Percentiles rank a stretch among this genome's conserved stretches.
Evolutionary conservation across 2,797 vertebrate species (phyloP).

Genomic region (Muscicapa striata): DNA sequence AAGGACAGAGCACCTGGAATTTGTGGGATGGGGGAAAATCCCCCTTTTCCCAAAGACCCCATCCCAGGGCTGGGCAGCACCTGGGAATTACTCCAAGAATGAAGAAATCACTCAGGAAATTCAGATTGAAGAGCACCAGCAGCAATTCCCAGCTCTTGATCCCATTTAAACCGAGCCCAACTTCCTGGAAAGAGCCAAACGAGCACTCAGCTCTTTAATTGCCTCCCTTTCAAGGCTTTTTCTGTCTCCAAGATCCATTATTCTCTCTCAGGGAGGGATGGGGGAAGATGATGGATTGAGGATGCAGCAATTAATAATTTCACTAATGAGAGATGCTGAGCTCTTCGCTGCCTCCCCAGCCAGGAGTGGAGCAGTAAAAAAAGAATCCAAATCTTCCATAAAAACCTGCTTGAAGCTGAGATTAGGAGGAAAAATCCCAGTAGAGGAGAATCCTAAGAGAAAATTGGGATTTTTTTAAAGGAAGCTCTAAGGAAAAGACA

Average conservation of each 20-base stretch:
- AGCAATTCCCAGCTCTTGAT: not conserved
- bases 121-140: rapidly evolving
- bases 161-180: rapidly evolving
- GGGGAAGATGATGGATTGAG: not conserved
- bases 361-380: rapidly evolving
- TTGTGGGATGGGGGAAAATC: too few relatives aligned
- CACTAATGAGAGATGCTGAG: not conserved
- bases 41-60: rapidly evolving
- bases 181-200: not conserved
- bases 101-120: not conserved
- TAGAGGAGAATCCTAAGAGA: not conserved
- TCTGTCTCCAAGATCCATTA: not conserved
- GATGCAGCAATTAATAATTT: constrained; percentile 8
- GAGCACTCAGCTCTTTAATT: not conserved
- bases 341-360: not conserved
- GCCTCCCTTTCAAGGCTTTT: not conserved
- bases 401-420: not conserved
- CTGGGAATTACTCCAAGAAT: rapidly evolving
- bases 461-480: not conserved
- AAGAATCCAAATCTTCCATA: not conserved
- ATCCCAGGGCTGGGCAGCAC: not conserved
- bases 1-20: rapidly evolving
- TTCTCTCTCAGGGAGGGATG: not conserved
- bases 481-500: not conserved
- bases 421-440: rapidly evolving